phyloP scores from a whole-genome alignment of 2,797 vertebrate genomes.

The Odontamblyopus rebecca region DNA sequence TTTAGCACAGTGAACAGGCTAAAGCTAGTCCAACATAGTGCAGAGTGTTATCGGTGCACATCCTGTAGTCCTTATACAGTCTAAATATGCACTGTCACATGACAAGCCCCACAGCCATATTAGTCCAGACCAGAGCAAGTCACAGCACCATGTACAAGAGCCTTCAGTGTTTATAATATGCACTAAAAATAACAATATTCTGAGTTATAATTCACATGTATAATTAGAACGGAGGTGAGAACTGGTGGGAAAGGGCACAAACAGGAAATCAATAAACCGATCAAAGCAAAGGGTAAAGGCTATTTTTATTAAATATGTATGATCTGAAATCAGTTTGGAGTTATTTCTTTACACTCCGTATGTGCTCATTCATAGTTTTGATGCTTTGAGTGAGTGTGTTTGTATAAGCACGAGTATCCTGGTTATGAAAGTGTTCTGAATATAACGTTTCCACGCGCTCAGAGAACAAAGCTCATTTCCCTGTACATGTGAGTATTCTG shows the following conservation, averaged over 20 bases:
- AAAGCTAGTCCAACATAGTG: too few species aligned
- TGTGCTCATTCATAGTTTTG: too few species aligned
- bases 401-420: background rate
- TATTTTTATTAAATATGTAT: too few species aligned
- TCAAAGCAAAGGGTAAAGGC: background rate
- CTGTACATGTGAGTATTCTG: too few species aligned
- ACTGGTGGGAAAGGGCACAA: background rate
- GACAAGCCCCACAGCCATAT: background rate
- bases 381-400: too few species aligned
- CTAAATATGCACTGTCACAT: background rate
- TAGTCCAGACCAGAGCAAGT: conserved; percentile 4
- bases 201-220: background rate
- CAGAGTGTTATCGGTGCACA: background rate
- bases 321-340: too few species aligned
- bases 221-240: background rate
- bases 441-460: too few species aligned
- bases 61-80: background rate
- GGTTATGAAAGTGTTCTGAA: too few species aligned
- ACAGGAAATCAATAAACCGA: background rate
- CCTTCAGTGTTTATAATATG: conserved; percentile 7
- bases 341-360: too few species aligned
- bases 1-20: too few species aligned
- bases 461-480: too few species aligned
- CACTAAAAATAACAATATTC: conserved; percentile 2
- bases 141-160: background rate